Base-by-base conservation (phyloP, 2,113 vertebrate genomes). In the Brevimyrus niger region DNA sequence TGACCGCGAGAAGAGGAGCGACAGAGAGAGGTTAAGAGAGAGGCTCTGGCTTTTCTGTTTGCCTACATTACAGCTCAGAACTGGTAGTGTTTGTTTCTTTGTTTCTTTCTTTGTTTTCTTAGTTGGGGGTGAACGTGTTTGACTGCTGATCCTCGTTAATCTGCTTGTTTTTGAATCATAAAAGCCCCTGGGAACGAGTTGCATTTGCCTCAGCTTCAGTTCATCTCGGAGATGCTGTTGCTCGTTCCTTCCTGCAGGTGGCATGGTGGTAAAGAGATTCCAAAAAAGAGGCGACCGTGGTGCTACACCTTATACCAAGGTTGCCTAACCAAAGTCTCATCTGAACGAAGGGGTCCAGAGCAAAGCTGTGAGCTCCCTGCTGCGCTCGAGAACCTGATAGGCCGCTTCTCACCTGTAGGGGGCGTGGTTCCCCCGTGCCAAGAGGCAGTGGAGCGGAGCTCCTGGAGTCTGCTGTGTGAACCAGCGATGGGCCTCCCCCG, bases 401-500 rank as follows among this genome's bases (percentile, higher is more conserved):
- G 5, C 50, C 3, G 35, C 44, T 53, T 55, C 86, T 46, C 47
- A 83, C 89, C 89, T 82, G 87, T 88, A 90, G 89, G 21, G 84
- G 89, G 86, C 76, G 69, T 76, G 86, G 50, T 90, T 90, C 51
- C 69, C 44, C 69, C 42, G 23, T 35, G 31, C 42, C 44, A 23
- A 47, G 38, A 50, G 11, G 8, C 11, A 58, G 35, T n/a, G 42
- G 50, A 44, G 15, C 1, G 27, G n/a, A 88, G 50, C 47, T 17
- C 90, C 90, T 51, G 13, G 91, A 38, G 19, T 69, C 3, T 88
- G 19, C 50, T 90, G 46, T 38, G 27, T 84, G 88, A 91, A n/a
- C 51, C 92, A 80, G n/a, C 47, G 10, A 0, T 0, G 35, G n/a
- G 91, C 92, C 92, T 90, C 23, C 8, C 2, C 48, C 90, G 76